Conservation (phyloP, 1,140 invertebrate genomes). For the Globodera rostochiensis region DNA sequence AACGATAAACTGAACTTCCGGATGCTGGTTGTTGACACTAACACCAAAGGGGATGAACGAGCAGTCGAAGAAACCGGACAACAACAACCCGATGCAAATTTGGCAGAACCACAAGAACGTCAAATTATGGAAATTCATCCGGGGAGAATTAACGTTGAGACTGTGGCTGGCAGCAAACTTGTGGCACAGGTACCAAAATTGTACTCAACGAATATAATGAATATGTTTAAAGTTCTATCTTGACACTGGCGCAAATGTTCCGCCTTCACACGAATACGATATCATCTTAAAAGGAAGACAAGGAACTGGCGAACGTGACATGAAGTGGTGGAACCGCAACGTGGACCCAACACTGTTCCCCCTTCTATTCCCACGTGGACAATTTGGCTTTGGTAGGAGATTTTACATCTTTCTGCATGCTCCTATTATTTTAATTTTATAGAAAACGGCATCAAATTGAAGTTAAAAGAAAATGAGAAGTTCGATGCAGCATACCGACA, state of each 20-base stretch:
- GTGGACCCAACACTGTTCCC: not conserved
- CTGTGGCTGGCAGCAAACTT: not conserved
- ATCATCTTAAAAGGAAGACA: not conserved
- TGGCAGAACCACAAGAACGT: too few relatives aligned
- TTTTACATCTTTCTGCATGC: accelerated
- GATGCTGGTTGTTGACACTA: not conserved
- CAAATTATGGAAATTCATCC: not conserved
- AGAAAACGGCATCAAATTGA: not conserved
- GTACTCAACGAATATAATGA: not conserved
- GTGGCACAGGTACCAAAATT: constrained; percentile 5
- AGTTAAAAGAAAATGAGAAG: not conserved
- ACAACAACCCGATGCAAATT: too few relatives aligned
- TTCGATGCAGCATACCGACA: not conserved
- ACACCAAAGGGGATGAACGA: not conserved
- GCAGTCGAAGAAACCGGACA: not conserved
- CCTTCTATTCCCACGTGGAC: not conserved
- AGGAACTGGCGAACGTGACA: not conserved
- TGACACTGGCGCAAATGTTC: constrained; percentile 3
- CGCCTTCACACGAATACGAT: not conserved
- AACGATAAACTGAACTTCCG: not conserved
- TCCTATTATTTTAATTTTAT: not conserved
- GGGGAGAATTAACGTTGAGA: not conserved
- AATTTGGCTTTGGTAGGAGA: not conserved
- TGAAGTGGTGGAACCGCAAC: constrained; percentile 6
- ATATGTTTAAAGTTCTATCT: not conserved